A percentile compares a stretch with the other conserved stretches of the same genome.
These are phyloP conservation scores for Rhingia campestris DNA, from an alignment of 2,888 invertebrate species.

Conservation along the genomic window DNA sequence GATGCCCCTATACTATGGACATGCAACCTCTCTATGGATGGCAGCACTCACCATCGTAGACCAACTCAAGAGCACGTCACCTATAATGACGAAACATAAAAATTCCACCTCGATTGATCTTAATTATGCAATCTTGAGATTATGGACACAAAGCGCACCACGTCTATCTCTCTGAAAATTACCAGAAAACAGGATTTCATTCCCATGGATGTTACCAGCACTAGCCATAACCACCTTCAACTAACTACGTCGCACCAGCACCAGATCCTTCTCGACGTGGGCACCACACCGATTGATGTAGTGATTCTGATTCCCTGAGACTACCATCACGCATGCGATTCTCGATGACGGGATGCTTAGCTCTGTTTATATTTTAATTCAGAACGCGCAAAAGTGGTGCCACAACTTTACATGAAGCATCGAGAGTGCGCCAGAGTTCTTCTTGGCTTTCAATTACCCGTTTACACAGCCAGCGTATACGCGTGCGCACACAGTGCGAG, in stretches of 20 bases:
- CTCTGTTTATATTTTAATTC: constrained; percentile 52
- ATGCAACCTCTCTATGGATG: constrained; percentile 37
- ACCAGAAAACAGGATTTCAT: constrained; percentile 65
- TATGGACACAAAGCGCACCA: constrained; percentile 61
- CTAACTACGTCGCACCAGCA: constrained; percentile 6
- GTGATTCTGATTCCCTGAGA: constrained; percentile 7
- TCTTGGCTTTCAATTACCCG: constrained; percentile 47
- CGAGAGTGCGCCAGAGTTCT: constrained; percentile 27
- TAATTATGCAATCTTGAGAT: constrained; percentile 76
- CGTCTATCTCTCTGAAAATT: constrained; percentile 59
- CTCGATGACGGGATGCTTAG: constrained; percentile 63
- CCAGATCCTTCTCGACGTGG: constrained; percentile 44
- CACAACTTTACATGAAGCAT: constrained; percentile 24
- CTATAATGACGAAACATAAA: constrained; percentile 74
- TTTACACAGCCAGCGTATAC: constrained; percentile 7
- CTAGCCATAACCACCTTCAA: constrained; percentile 37
- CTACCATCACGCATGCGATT: constrained; percentile 24
- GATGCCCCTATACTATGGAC: constrained; percentile 20
- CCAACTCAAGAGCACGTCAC: constrained; percentile 61
- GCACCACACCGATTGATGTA: constrained; percentile 54
- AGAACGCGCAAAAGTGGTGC: constrained; percentile 47
- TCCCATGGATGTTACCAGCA: constrained; percentile 57
- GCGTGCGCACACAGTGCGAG: constrained; percentile 43
- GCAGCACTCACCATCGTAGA: constrained; percentile 7
- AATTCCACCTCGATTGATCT: constrained; percentile 76